These are phyloP conservation scores for Geotrypetes seraphini DNA, from an alignment of 2,797 vertebrate genomes.

Conservation along the genomic window DNA sequence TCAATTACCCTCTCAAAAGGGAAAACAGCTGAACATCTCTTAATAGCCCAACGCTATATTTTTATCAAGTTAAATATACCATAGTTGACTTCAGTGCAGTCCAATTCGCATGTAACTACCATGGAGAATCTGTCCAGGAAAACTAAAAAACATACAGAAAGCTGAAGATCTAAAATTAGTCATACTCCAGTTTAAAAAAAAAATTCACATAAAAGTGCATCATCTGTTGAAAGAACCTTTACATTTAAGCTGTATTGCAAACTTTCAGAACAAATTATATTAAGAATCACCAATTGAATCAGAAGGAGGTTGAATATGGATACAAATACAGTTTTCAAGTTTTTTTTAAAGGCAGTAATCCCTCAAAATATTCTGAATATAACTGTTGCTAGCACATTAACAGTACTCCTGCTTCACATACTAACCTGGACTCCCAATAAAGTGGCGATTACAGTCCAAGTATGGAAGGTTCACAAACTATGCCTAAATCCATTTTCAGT, in stretches of 20 bases:
- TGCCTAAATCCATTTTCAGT: slow-evolving; percentile 58
- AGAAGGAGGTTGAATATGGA: slow-evolving; percentile 55
- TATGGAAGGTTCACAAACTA: slow-evolving; percentile 54
- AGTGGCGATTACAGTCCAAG: slow-evolving; percentile 56
- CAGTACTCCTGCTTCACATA: slow-evolving; percentile 63
- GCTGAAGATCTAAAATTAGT: slow-evolving; percentile 62
- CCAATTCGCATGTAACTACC: slow-evolving; percentile 40
- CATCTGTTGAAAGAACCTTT: slow-evolving; percentile 49
- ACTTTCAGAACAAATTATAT: slow-evolving; percentile 54
- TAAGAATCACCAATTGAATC: slow-evolving; percentile 50
- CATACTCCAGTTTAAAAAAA: slow-evolving; percentile 50
- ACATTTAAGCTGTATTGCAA: slow-evolving; percentile 59
- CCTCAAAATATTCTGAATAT: slow-evolving; percentile 53
- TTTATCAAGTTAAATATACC: slow-evolving; percentile 29
- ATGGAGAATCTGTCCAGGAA: slow-evolving; percentile 47
- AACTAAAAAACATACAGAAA: slow-evolving; percentile 38
- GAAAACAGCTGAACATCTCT: slow-evolving; percentile 21
- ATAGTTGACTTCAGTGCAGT: slow-evolving; percentile 19
- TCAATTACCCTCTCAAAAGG: slow-evolving; percentile 36
- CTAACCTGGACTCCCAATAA: slow-evolving; percentile 63
- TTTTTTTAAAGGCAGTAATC: slow-evolving; percentile 58
- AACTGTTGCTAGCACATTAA: slow-evolving; percentile 69
- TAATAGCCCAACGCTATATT: slow-evolving; percentile 28
- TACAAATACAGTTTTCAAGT: slow-evolving; percentile 45
- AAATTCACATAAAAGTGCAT: slow-evolving; percentile 66